Evolutionary conservation across 2,113 vertebrate species (phyloP), one percentile per base, ranked within the genome.

Genomic region (Myrmecophaga tridactyla): DNA sequence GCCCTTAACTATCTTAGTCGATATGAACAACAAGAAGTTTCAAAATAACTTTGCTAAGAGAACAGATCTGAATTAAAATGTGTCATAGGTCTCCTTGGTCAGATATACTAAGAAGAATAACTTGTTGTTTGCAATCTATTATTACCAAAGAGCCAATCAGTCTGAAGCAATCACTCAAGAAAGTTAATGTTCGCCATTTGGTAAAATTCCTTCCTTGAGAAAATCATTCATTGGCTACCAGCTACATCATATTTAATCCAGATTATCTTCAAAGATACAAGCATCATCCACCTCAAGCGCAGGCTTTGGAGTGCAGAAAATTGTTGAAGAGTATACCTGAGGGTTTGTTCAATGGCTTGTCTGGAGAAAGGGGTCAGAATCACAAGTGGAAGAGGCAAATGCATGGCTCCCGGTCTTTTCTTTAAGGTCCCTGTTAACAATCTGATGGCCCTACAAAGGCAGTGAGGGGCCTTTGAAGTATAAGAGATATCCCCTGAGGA

Each of bases 21-120:
- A 48, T 56, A 94, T 21, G 6, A 95, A 77, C 6, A 96, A 48
- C 17, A 96, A 95, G 56, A 63, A 92, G 84, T 92, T 96, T 95
- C 60, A 92, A 96, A 97, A 92, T 43, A 89, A 89, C 39, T 67
- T 96, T 97, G 29, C 72, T 63, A 56, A 77, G 62, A 94, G 89
- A 96, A 76, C 36, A 72, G 69, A 96, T 95, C 69, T 95, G 77
- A 92, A 90, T 88, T 25, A 31, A 72, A 94, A 97, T 60, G 53
- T 81, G 80, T 41, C 39, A 48, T 46, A 85, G 0, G 6, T 94
- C 90, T 76, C 41, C 86, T 70, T 51, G 85, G 31, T 65, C 69
- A 89, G 60, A 56, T 4, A 90, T 18, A 69, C 18, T 62, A 65
- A 67, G 56, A 90, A 18, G 23, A 94, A 89, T 56, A n/a, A 77